Evolutionary conservation across 2,797 vertebrate species (phyloP), one percentile per base, ranked within the genome.

Genomic region (Diplodus sargus): DNA sequence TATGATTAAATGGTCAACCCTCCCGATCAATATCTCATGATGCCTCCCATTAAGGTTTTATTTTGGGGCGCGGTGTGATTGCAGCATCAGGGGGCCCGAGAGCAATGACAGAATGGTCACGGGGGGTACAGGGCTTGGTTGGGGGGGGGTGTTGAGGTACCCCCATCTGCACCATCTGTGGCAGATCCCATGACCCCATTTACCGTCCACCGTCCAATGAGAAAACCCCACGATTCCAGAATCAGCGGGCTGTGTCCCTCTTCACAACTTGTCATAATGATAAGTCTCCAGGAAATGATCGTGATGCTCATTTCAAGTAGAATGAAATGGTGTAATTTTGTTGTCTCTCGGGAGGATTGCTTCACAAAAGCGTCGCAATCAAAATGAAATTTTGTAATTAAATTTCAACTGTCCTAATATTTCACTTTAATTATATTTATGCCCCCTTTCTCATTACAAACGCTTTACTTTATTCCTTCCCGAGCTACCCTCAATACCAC

Each of bases 181-280:
- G 77, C 43, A n/a, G 81, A 90, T 93, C 92, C 88, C 93, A 90
- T 91, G 90, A 94, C 91, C 93, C 87, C 91, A 86, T 93, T 94
- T 83, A 83, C 77, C 53, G 6, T 58, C 63, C 76, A 18, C 23
- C 13, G 22, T 63, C 89, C 87, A 79, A 84, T 82, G 74, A 83
- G 67, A 76, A 71, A 67, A 51, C 68, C 42, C 78, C 79, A n/a
- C 28, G 66, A 70, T 88, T 80, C 63, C 2, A 12, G 57, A 85
- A 54, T 78, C 90, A 88, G 75, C 64, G 80, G 87, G 82, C 83
- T 62, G 52, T 87, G 86, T 92, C 89, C 87, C 88, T 83, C 76
- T 89, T 91, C 76, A 74, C 60, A 79, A 70, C 81, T 54, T 84
- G 80, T 82, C 85, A 77, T 56, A 18, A 78, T 58, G 81, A 91